phyloP scores from a whole-genome alignment of 2,797 vertebrate species.

The Antennarius maculatus region DNA sequence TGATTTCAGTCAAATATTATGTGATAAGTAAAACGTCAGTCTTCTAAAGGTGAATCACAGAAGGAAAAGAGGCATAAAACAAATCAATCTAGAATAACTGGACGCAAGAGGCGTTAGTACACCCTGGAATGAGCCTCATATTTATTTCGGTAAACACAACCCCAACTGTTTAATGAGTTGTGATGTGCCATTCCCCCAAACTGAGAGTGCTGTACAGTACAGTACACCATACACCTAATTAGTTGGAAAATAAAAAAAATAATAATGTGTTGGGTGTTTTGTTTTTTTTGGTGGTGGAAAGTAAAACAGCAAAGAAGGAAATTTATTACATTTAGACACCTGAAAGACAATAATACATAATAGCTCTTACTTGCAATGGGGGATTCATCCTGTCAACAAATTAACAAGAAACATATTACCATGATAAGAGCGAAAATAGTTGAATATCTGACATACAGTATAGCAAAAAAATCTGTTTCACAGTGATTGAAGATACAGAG shows the following conservation, averaged over 20 bases:
- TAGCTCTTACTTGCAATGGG: too few relatives aligned
- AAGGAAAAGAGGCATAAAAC: slow-evolving; percentile 1
- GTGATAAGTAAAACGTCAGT: not conserved
- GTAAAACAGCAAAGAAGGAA: not conserved
- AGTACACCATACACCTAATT: not conserved
- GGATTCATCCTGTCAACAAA: too few relatives aligned
- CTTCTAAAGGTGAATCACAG: slow-evolving; percentile 4
- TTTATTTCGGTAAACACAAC: not conserved
- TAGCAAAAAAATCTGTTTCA: slow-evolving; percentile 4
- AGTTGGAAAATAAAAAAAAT: slow-evolving; percentile 1
- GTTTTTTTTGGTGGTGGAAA: not conserved
- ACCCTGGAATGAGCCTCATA: not conserved
- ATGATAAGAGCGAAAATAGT: too few relatives aligned
- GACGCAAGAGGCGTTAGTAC: not conserved
- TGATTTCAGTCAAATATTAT: slow-evolving; percentile 19
- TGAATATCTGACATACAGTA: too few relatives aligned
- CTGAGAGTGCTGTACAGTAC: not conserved
- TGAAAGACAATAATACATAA: not conserved
- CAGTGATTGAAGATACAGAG: slow-evolving; percentile 16
- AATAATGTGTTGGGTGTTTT: slow-evolving; percentile 1
- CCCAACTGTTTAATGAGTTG: not conserved
- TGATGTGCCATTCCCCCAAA: not conserved
- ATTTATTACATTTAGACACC: not conserved
- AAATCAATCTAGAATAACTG: slow-evolving; percentile 10
- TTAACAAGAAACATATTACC: too few relatives aligned